Evolutionary conservation across 2,888 invertebrate species (phyloP), one percentile per base, ranked within the genome.

Genomic region (Ischnus inquisitorius): DNA sequence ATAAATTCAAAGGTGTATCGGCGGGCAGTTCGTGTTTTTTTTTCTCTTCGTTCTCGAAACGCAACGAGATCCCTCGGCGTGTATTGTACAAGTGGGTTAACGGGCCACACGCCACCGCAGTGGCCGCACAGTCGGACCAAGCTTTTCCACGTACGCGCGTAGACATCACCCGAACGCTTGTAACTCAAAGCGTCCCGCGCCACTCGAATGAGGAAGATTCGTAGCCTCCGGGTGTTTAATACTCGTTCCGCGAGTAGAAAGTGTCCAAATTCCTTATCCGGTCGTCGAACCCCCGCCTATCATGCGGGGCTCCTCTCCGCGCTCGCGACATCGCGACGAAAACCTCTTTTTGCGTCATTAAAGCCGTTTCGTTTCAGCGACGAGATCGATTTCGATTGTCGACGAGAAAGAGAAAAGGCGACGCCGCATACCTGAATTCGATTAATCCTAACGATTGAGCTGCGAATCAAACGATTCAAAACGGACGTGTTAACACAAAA

Each of bases 191-290:
- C 43, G 43, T 76, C 62, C 28, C 74, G 14, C 28, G 71, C 65
- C 71, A 75, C 39, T 41, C 19, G 62, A 81, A 68, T 28, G 80
- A 78, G 65, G 62, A 81, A 76, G 67, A 83, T 74, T 83, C 80
- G 75, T 67, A 19, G 64, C 64, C 39, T 64, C 57, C 34, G 74
- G 74, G 68, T 74, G 54, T 77, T 48, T 79, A 34, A 60, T 82
- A 75, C 76, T 60, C 79, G 78, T 78, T 84, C 74, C 72, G 78
- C 84, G 83, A 89, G 90, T 92, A 92, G 92, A 92, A 92, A 92
- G 92, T 91, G 92, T 88, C 91, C 88, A 90, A 90, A 91, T 91
- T 91, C 87, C 88, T 90, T 88, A 76, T 87, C 79, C 82, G 85
- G 82, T 79, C 77, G 65, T 80, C 82, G 78, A 77, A n/a, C n/a